Evolutionary conservation across 2,113 vertebrate species (phyloP).

Genomic region (Tretioscincus oriximinensis): DNA sequence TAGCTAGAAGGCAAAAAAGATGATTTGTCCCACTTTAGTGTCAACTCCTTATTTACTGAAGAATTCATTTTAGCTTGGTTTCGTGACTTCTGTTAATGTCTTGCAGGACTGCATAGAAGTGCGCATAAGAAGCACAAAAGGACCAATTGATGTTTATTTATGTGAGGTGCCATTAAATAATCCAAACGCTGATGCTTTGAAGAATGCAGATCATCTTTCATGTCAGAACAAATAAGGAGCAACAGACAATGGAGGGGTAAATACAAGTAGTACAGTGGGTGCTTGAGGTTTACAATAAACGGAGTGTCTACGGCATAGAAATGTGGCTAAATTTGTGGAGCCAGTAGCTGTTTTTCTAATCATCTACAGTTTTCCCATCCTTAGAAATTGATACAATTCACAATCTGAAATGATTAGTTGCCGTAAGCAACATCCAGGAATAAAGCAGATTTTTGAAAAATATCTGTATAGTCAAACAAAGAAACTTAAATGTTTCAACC

Average conservation of each 20-base stretch:
- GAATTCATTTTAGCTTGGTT: not conserved
- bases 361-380: not conserved
- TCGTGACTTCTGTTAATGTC: not conserved
- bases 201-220: slow-evolving; percentile 16
- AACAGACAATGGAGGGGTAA: slow-evolving; percentile 60
- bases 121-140: slow-evolving; percentile 83
- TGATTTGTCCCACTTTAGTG: not conserved
- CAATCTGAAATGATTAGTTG: not conserved
- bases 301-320: not conserved
- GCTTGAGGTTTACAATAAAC: not conserved
- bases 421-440: not conserved
- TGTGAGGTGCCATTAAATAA: slow-evolving; percentile 75
- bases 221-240: slow-evolving; percentile 17
- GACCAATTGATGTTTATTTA: slow-evolving; percentile 80
- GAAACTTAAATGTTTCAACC: no score
- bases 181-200: slow-evolving; percentile 4
- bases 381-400: not conserved
- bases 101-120: slow-evolving; percentile 84
- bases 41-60: not conserved
- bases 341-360: not conserved
- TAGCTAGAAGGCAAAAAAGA: not conserved
- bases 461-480: no score
- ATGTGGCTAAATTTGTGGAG: not conserved
- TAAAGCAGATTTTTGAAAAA: not conserved
- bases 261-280: not conserved